These are phyloP conservation scores for Conus canariensis DNA, from an alignment of 2,888 invertebrate species.

Conservation along the genomic window DNA sequence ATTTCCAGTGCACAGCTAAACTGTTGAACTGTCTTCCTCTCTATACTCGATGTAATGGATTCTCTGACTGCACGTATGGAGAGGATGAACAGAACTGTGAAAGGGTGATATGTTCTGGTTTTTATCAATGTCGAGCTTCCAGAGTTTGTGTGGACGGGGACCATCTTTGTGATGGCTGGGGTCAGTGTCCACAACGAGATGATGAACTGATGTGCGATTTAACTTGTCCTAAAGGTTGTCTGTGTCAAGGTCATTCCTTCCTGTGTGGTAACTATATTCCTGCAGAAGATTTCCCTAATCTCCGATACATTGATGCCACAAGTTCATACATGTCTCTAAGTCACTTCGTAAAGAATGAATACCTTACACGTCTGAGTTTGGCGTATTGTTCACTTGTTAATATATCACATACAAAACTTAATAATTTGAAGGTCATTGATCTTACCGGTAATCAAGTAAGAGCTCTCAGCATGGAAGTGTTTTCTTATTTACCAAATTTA, in stretches of 20 bases:
- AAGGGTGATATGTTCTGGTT: slow-evolving; percentile 30
- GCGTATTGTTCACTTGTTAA: slow-evolving; percentile 19
- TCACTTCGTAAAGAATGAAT: not conserved
- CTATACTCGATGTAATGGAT: slow-evolving; percentile 47
- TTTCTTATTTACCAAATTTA: not conserved
- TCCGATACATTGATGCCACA: slow-evolving; percentile 23
- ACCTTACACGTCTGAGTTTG: slow-evolving; percentile 11
- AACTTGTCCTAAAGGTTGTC: slow-evolving; percentile 39
- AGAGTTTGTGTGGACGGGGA: slow-evolving; percentile 39
- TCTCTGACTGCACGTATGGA: slow-evolving; percentile 40
- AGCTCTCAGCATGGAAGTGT: not conserved
- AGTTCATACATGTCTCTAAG: not conserved
- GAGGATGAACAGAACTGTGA: slow-evolving; percentile 44
- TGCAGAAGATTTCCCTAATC: not conserved
- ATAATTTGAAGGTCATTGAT: slow-evolving; percentile 33
- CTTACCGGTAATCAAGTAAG: slow-evolving; percentile 28
- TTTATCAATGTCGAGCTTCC: slow-evolving; percentile 38
- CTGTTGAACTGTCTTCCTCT: slow-evolving; percentile 45
- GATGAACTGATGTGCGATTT: slow-evolving; percentile 43
- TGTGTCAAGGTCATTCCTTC: slow-evolving; percentile 37
- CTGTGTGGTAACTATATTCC: slow-evolving; percentile 6
- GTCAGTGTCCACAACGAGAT: slow-evolving; percentile 46
- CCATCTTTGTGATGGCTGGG: slow-evolving; percentile 47
- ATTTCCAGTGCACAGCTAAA: slow-evolving; percentile 33
- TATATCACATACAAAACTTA: not conserved